Conservation (phyloP, 2,113 vertebrate species). For the Dryoscopus gambensis region DNA sequence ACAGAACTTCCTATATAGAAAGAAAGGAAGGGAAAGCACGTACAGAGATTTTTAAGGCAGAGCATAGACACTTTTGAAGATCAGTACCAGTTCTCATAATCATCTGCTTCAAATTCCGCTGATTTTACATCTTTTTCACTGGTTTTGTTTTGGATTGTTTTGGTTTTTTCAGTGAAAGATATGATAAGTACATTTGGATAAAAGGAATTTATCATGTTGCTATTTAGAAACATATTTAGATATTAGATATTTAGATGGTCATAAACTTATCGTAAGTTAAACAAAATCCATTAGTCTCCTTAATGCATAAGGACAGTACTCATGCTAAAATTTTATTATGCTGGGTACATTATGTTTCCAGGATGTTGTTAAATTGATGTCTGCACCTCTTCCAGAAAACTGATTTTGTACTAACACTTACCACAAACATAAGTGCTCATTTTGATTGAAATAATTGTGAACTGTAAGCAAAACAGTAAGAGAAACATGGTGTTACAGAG, state of each 20-base stretch:
- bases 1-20: background rate
- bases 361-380: background rate
- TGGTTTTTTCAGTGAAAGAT: background rate
- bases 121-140: background rate
- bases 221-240: background rate
- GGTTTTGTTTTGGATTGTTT: background rate
- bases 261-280: background rate
- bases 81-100: background rate
- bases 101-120: background rate
- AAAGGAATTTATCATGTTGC: background rate
- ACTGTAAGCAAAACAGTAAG: background rate
- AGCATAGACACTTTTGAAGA: background rate
- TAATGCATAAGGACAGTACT: background rate
- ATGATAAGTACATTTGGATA: background rate
- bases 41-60: background rate
- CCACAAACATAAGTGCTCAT: background rate
- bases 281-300: background rate
- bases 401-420: background rate
- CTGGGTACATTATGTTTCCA: background rate
- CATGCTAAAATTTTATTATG: background rate
- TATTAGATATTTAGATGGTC: background rate
- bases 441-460: background rate
- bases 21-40: background rate
- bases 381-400: background rate
- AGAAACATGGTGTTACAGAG: background rate